Base-by-base conservation (phyloP, 1,140 invertebrate species). In the Macrosteles quadrilineatus region DNA sequence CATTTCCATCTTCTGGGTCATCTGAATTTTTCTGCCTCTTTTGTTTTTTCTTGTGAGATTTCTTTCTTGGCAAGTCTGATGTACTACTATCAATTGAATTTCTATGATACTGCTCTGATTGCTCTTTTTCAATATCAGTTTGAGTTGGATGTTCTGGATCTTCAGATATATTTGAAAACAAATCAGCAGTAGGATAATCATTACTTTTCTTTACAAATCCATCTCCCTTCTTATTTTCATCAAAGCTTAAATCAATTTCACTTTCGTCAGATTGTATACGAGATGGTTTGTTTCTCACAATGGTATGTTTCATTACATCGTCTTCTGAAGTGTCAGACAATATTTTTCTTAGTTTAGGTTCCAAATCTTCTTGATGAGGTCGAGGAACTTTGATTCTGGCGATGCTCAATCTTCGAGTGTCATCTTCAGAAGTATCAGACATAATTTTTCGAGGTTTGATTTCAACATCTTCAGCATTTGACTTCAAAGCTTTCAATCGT, bases 41-140 rank as follows among this genome's bases (percentile, higher is more conserved):
- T 76, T 92, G 90, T 75, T 92, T 93, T 80, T 93, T 93, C 77
- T 92, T 92, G 74, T 93, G 91, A 0, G 82, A 82, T 75, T 92
- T 92, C 75, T 90, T 92, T 2, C 89, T 72, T 11, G 70, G 70
- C n/a, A 70, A 45, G 25, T 73, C 70, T 21, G 57, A 69, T 6
- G 45, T 64, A 30, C 30, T 43, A 53, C 65, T 71, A 50, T 71
- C 71, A 27, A 73, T 29, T 23, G 73, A 73, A 65, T 73, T 74
- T 59, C 73, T 71, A 21, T 68, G 62, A 30, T 70, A 70, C 12
- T 25, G 55, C 11, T 59, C 55, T 27, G 21, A 21, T 59, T 59
- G 55, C n/a, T 59, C 55, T 59, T 30, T 59, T 30, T 59, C 55
- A 27, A 59, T 27, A 59, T 59, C 55, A 11, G 55, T 27, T 12